These are phyloP conservation scores for Poecile montanus DNA, from an alignment of 2,797 vertebrate species.

Conservation along the genomic window DNA sequence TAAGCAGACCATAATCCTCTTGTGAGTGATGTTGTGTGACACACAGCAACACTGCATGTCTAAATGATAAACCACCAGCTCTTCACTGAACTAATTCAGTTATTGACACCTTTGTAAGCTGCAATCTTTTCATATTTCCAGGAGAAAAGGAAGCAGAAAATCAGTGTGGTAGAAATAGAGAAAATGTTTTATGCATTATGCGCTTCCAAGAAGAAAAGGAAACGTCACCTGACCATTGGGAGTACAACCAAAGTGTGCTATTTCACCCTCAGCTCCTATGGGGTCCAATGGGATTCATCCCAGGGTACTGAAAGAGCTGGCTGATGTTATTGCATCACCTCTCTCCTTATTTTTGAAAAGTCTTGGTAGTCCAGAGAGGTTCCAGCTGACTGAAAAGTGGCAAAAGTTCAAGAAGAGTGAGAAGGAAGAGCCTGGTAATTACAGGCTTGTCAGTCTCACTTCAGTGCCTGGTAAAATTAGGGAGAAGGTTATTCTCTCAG, in stretches of 20 bases:
- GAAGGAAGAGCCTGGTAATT: background rate
- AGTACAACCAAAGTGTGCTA: background rate
- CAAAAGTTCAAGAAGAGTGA: background rate
- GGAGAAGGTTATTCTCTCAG: background rate
- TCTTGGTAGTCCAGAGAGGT: background rate
- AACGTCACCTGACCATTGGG: background rate
- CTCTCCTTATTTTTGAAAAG: background rate
- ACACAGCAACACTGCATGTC: background rate
- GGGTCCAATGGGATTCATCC: background rate
- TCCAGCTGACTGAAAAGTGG: background rate
- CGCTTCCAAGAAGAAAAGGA: background rate
- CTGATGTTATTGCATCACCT: background rate
- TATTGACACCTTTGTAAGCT: constrained; percentile 5
- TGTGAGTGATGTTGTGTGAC: background rate
- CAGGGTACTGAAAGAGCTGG: background rate
- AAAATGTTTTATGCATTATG: background rate
- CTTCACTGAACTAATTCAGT: background rate
- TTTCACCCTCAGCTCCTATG: background rate
- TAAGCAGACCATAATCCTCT: background rate
- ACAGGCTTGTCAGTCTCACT: background rate
- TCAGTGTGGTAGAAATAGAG: background rate
- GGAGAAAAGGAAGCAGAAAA: constrained; percentile 35
- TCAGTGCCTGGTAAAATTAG: background rate
- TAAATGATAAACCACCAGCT: background rate
- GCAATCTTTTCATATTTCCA: background rate